These are phyloP conservation scores for Cosmorhoe ocellata DNA, from an alignment of 2,888 invertebrate species.

Conservation along the genomic window DNA sequence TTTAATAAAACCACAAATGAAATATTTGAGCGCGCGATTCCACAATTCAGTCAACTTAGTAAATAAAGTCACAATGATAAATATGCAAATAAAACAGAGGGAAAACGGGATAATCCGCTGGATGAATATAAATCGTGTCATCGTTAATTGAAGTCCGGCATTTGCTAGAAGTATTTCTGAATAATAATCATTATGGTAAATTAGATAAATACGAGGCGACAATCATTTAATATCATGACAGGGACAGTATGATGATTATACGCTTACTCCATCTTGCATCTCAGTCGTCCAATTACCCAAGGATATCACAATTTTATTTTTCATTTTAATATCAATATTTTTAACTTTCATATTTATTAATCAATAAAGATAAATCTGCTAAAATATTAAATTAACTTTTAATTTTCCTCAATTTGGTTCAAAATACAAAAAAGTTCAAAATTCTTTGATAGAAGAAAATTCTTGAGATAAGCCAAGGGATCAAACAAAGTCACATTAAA, in stretches of 20 bases:
- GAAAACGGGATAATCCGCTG: conserved; percentile 51
- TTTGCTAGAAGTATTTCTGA: conserved; percentile 45
- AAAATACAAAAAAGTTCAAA: neutral
- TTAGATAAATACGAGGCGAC: no score
- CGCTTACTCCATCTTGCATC: no score
- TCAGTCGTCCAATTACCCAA: no score
- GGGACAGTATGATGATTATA: no score
- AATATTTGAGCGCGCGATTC: conserved; percentile 33
- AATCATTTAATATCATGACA: no score
- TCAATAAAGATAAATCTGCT: no score
- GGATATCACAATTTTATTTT: no score
- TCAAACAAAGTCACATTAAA: conserved; percentile 14
- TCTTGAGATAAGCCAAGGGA: neutral
- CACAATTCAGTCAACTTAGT: conserved; percentile 40
- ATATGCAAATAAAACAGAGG: conserved; percentile 54
- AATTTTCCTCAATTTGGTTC: conserved; percentile 5
- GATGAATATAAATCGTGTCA: conserved; percentile 64
- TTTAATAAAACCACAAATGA: conserved; percentile 13
- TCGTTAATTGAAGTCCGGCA: conserved; percentile 59
- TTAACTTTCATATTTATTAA: no score
- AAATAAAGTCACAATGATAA: conserved; percentile 52
- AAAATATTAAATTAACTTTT: neutral
- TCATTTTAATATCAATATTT: no score
- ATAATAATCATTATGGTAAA: conserved; percentile 36
- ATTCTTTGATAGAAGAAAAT: neutral